Conservation (phyloP, 2,888 invertebrate species). For the Hypomecis atomaria region DNA sequence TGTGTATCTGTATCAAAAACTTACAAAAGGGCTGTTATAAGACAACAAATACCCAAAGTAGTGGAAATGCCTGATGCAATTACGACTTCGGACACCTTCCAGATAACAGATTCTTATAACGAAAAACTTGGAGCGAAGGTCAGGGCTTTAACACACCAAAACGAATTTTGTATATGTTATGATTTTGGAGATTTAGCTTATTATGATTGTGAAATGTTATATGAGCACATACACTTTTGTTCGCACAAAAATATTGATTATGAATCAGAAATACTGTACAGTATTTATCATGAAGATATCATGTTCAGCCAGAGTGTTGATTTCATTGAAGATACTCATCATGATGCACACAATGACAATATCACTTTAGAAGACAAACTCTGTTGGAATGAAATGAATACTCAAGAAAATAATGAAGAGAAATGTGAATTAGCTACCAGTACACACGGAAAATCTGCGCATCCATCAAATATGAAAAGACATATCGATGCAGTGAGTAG, state of each 20-base stretch:
- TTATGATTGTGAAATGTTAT: slow-evolving; percentile 54
- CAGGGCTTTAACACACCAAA: slow-evolving; percentile 9
- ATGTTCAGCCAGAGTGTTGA: slow-evolving; percentile 15
- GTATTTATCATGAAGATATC: slow-evolving; percentile 59
- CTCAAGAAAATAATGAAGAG: slow-evolving; percentile 14
- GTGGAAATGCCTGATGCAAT: slow-evolving; percentile 8
- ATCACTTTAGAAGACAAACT: slow-evolving; percentile 1
- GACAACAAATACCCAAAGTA: slow-evolving; percentile 26
- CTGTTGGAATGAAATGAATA: slow-evolving; percentile 28
- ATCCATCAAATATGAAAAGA: slow-evolving; percentile 3
- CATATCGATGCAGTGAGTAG: background rate
- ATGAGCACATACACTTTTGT: slow-evolving; percentile 72
- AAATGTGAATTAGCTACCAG: background rate
- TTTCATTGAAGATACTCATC: slow-evolving; percentile 19
- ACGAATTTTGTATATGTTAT: slow-evolving; percentile 62
- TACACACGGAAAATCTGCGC: background rate
- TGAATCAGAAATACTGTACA: slow-evolving; percentile 55
- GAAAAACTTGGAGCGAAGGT: slow-evolving; percentile 11
- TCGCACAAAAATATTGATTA: slow-evolving; percentile 47
- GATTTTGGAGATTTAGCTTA: slow-evolving; percentile 67
- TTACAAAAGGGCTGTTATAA: slow-evolving; percentile 51
- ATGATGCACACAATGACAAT: background rate
- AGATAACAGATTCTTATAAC: slow-evolving; percentile 25
- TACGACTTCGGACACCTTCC: slow-evolving; percentile 13
- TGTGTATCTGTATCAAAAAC: slow-evolving; percentile 51